Percentiles rank a stretch among this genome's conserved stretches.
Conservation (phyloP, 2,888 invertebrate species). For the Temnothorax ravouxi region DNA sequence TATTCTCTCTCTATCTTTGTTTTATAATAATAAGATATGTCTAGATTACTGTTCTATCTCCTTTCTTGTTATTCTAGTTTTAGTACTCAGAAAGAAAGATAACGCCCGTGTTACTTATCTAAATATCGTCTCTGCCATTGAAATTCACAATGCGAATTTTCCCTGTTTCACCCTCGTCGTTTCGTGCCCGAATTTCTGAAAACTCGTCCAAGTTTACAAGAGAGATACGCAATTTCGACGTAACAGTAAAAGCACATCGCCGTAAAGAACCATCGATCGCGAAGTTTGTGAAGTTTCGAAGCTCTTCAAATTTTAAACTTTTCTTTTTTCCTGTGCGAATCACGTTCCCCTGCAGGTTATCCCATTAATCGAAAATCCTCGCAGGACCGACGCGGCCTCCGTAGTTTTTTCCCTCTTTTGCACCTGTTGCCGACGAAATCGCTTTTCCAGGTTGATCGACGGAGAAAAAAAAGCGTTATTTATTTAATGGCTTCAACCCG, state of each 20-base stretch:
- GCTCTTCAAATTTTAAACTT: slow-evolving; percentile 62
- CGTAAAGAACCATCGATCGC: slow-evolving; percentile 24
- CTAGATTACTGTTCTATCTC: not conserved
- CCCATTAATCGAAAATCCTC: slow-evolving; percentile 73
- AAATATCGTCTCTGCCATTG: not conserved
- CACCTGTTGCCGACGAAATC: slow-evolving; percentile 78
- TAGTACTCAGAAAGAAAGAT: not conserved
- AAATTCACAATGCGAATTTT: not conserved
- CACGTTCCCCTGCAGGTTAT: slow-evolving; percentile 58
- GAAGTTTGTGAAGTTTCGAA: not conserved
- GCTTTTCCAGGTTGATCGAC: slow-evolving; percentile 66
- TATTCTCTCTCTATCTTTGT: not conserved
- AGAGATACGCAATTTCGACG: not conserved
- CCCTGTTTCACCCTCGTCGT: not conserved
- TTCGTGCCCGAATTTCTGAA: slow-evolving; percentile 21
- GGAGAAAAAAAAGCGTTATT: slow-evolving; percentile 63
- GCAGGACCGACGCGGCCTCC: slow-evolving; percentile 63
- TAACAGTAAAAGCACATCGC: slow-evolving; percentile 6
- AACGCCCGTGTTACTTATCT: not conserved
- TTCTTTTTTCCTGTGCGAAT: slow-evolving; percentile 46
- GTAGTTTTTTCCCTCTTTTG: slow-evolving; percentile 60
- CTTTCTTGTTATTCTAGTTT: not conserved
- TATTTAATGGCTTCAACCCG: slow-evolving; percentile 67
- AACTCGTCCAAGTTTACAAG: slow-evolving; percentile 5
- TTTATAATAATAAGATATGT: not conserved